Evolutionary conservation across 1,140 invertebrate species (phyloP).

Genomic region (Drosophila grimshawi): DNA sequence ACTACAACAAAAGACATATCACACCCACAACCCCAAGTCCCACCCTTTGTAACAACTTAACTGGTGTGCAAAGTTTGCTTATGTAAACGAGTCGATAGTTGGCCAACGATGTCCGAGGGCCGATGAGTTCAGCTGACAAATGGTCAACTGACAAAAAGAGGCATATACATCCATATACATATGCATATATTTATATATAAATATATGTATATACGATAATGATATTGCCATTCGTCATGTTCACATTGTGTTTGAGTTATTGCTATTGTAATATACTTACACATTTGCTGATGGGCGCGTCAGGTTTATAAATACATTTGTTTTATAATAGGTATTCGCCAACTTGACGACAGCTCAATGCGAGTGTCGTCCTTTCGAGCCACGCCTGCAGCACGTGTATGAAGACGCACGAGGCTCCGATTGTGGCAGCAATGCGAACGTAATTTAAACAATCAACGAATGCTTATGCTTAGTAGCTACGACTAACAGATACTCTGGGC

Average conservation of each 20-base stretch:
- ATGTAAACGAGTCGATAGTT: slow-evolving; percentile 44
- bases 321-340: background rate
- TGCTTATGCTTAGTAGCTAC: too few relatives aligned
- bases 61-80: slow-evolving; percentile 37
- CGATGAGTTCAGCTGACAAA: slow-evolving; percentile 66
- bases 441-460: slow-evolving; percentile 2
- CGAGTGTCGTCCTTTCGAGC: slow-evolving; percentile 14
- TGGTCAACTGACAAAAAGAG: slow-evolving; percentile 63
- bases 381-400: slow-evolving; percentile 50
- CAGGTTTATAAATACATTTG: slow-evolving; percentile 4
- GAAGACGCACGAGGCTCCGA: slow-evolving; percentile 5
- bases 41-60: slow-evolving; percentile 2
- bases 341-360: slow-evolving; percentile 39
- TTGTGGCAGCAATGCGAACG: slow-evolving; percentile 1
- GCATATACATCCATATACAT: background rate
- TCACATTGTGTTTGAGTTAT: slow-evolving; percentile 1
- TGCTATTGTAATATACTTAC: slow-evolving; percentile 31
- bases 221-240: slow-evolving; percentile 31
- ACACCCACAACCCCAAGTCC: background rate
- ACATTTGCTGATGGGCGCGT: slow-evolving; percentile 28
- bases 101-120: slow-evolving; percentile 3
- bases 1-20: background rate
- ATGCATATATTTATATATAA: background rate
- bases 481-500: too few relatives aligned
- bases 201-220: slow-evolving; percentile 25